Base-by-base conservation (phyloP, 2,113 vertebrate species). In the Carollia perspicillata region DNA sequence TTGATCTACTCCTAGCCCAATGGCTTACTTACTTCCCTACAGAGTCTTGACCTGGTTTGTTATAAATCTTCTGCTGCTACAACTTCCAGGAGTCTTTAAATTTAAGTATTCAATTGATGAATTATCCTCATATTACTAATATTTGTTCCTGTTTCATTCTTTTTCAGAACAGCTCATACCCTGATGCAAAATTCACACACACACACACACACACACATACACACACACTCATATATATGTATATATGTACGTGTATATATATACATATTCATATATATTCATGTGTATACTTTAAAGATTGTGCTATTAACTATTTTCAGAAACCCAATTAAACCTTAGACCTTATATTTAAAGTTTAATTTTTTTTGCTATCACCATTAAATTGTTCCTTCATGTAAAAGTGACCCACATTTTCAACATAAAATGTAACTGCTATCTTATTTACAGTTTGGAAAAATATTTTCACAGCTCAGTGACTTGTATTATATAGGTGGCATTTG, bases 371-470 rank as follows among this genome's bases (percentile, higher is more conserved):
- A 8, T 79, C 72, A 86, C 68, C n/a, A 84, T 42, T 71, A 95
- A 95, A 91, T 93, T 90, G 71, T 65, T 78, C 40, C 53, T 86
- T 84, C 40, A 8, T 91, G 89, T 90, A 84, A 91, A 91, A 83
- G 87, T 13, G 20, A 93, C 55, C 44, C 69, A 86, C 66, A 84
- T 95, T 94, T 91, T 96, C 88, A 96, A 49, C 44, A 42, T 87
- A 20, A 96, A 90, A 92, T 91, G 4, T 83, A 91, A 86, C 94
- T 84, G 84, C 72, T 84, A 93, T 55, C 49, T 42, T 94, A 93
- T 95, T 96, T 96, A 37, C 83, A 95, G 69, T 84, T 68, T 55
- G 33, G 12, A 16, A 94, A 93, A 77, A n/a, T 23, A 96, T 96
- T 98, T 97, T 96, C 93, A 47, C 81, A 66, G 49, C 12, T 80